These are phyloP conservation scores for Spatulosminthurus flaviceps DNA, from an alignment of 2,888 invertebrate genomes.

Conservation along the genomic window DNA sequence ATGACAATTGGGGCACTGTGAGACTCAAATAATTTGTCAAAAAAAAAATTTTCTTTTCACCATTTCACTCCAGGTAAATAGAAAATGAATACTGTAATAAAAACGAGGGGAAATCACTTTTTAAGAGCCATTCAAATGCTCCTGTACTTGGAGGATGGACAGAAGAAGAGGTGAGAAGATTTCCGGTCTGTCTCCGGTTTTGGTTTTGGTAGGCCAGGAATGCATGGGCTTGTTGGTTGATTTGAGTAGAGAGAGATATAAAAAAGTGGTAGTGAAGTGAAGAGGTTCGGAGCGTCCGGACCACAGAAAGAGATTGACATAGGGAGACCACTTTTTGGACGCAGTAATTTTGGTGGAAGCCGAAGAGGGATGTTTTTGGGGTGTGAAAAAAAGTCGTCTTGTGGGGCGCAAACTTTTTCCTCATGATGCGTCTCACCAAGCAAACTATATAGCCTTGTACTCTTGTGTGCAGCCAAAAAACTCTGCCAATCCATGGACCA, in stretches of 20 bases:
- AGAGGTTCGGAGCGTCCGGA: conserved; percentile 42
- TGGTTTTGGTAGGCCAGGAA: background rate
- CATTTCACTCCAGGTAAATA: too few species aligned
- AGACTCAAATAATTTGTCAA: background rate
- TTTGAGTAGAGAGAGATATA: background rate
- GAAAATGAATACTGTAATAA: too few species aligned
- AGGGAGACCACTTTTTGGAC: conserved; percentile 46
- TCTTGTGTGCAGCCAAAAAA: conserved; percentile 5
- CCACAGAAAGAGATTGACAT: conserved; percentile 50
- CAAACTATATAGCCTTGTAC: background rate
- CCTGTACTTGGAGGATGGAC: too few species aligned
- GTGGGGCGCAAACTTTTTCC: conserved; percentile 43
- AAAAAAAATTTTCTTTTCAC: too few species aligned
- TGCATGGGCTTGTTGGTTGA: background rate
- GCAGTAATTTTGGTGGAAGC: conserved; percentile 57
- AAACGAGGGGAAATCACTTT: too few species aligned
- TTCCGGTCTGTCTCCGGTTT: background rate
- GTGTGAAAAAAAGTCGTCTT: conserved; percentile 57
- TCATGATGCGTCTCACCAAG: conserved; percentile 30
- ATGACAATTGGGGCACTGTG: background rate
- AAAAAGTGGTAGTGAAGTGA: background rate
- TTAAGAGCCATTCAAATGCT: too few species aligned
- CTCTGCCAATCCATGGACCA: conserved; percentile 24
- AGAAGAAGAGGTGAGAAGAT: too few species aligned
- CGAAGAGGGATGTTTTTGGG: conserved; percentile 59